phyloP scores from a whole-genome alignment of 30 jellyfish, hydroid and myxozoan genomes.

The Chrysaora quinquecirrha region DNA sequence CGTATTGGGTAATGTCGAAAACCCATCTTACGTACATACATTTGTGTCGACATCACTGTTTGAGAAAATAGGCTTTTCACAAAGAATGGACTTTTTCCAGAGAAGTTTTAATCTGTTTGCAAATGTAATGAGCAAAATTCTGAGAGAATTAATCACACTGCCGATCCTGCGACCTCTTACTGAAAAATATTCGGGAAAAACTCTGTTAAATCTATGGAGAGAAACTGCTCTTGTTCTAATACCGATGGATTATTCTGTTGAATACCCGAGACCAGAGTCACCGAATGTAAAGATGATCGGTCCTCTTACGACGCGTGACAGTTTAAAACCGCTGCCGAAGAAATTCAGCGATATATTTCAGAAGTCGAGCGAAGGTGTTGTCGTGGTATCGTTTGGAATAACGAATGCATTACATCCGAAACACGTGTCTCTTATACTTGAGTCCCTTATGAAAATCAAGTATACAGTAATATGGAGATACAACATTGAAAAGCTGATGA shows the following conservation, averaged over 20 bases:
- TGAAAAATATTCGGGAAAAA: constrained; percentile 15
- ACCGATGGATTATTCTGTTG: constrained; percentile 77
- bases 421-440: constrained; percentile 16
- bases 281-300: constrained; percentile 75
- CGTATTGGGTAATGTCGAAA: constrained; percentile 41
- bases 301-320: constrained; percentile 41
- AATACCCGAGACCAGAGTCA: constrained; percentile 64
- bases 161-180: constrained; percentile 47
- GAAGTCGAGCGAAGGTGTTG: constrained; percentile 2
- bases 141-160: constrained; percentile 37
- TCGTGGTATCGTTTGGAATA: constrained; percentile 74
- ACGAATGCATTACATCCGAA: constrained; percentile 15
- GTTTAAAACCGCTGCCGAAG: constrained; percentile 12
- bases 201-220: constrained; percentile 58
- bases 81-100: constrained; percentile 61
- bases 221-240: constrained; percentile 47
- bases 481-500: constrained; percentile 16
- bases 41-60: constrained; percentile 44
- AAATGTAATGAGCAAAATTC: constrained; percentile 28
- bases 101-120: constrained; percentile 56
- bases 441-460: not conserved
- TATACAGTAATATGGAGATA: constrained; percentile 64
- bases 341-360: constrained; percentile 25
- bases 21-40: constrained; percentile 66
- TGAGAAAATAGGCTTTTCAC: constrained; percentile 63